Evolutionary conservation across 1,140 invertebrate species (phyloP).

Genomic region (Reticulitermes speratus): DNA sequence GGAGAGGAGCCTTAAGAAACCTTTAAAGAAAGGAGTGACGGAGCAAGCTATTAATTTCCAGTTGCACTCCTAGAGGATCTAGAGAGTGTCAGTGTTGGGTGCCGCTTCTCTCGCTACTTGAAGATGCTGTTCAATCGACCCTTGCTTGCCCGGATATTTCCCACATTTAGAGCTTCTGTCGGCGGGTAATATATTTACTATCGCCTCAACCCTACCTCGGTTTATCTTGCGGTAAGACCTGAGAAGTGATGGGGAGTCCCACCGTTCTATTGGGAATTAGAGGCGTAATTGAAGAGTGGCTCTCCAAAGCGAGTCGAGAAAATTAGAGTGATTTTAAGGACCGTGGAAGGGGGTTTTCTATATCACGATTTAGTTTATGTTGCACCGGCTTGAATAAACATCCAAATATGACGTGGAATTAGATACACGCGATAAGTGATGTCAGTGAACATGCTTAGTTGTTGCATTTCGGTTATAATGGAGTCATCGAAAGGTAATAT

Average conservation of each 20-base stretch:
- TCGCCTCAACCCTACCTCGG: background rate
- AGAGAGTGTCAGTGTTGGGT: background rate
- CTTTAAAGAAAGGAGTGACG: background rate
- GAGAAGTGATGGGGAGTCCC: background rate
- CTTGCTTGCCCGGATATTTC: background rate
- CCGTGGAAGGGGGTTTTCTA: background rate
- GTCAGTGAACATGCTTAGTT: too few species aligned
- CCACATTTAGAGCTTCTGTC: background rate
- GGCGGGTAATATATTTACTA: background rate
- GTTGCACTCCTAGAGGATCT: background rate
- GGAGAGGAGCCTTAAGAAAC: background rate
- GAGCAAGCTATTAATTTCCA: background rate
- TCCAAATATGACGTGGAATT: too few species aligned
- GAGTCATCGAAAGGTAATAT: too few species aligned
- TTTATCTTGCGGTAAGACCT: too few species aligned
- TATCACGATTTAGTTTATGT: background rate
- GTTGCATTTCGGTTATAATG: too few species aligned
- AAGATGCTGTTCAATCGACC: background rate
- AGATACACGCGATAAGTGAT: too few species aligned
- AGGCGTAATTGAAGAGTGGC: background rate
- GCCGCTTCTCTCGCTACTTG: background rate
- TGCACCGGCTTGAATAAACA: too few species aligned
- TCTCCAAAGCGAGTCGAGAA: background rate
- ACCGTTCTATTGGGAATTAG: background rate
- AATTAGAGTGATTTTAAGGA: background rate